Evolutionary conservation across 92 coral and sea anemone genomes (phyloP), one percentile per base, ranked within the genome.

Genomic region (Ricordea florida): DNA sequence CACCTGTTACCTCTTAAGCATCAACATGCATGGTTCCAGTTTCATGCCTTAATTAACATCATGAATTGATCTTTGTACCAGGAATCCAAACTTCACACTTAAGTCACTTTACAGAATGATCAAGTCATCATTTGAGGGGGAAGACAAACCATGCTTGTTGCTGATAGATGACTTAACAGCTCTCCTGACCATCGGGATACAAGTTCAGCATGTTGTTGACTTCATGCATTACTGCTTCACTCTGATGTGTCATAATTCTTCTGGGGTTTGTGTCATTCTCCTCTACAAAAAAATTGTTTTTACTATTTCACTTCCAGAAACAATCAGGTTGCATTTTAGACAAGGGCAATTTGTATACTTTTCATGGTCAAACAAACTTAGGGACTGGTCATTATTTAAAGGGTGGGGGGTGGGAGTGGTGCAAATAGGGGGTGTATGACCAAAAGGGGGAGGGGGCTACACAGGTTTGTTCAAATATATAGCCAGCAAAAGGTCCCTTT

Each of bases 101-200:
- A 89, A 94, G 57, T 57, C 76, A 27, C 48, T 94, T 6, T 92
- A 79, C 63, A 67, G 89, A 28, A 83, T 78, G 47, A 80, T 92
- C 41, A 79, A 61, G 56, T 24, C 50, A 7, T 80, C 62, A n/a
- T 56, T 89, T n/a, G 76, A 67, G 9, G 48, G 72, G 13, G 85
- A 47, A 29, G 50, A 22, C 55, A 60, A 76, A 35, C 98, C 96
- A 16, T 92, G 85, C 67, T 74, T 94, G 14, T 18, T 94, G 49
- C 53, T 92, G 30, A 74, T 94, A 48, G 98, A 94, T 80, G 96
- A 94, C 48, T 7, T 84, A 7, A 74, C 92, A 7, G 56, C 82
- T 34, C 85, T 94, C 43, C 85, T 94, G 3, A 71, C 88, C 14
- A 79, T 92, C 41, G 97, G 97, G 6, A 69, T 94, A 17, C 79